Evolutionary conservation across 2,113 vertebrate genomes (phyloP).

Genomic region (Vireo altiloquus): DNA sequence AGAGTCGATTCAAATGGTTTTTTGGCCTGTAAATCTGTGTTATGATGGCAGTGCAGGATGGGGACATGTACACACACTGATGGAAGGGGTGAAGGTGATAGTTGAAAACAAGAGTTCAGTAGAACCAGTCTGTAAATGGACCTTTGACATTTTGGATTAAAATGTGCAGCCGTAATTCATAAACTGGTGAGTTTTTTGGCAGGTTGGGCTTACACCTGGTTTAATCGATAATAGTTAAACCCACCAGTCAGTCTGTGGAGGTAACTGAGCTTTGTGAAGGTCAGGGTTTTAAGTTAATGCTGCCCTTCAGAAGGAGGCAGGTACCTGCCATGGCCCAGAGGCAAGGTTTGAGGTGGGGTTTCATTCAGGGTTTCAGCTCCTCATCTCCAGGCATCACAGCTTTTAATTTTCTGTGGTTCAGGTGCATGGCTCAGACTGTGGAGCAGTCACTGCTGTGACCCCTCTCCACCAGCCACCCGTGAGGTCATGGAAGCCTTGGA

Average conservation of each 20-base stretch:
- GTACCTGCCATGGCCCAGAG: not conserved
- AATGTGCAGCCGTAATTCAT: not conserved
- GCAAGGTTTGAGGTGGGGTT: not conserved
- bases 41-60: not conserved
- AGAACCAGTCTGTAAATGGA: not conserved
- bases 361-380: not conserved
- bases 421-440: not conserved
- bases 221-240: not conserved
- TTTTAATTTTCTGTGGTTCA: not conserved
- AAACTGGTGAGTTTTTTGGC: not conserved
- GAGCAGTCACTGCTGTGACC: not conserved
- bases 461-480: not conserved
- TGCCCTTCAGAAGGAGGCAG: not conserved
- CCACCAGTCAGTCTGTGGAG: not conserved
- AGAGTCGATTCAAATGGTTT: not conserved
- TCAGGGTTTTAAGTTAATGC: not conserved
- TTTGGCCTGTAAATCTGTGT: not conserved
- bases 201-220: not conserved
- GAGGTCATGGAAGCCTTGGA: not conserved
- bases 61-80: not conserved
- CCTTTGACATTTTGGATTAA: not conserved
- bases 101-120: not conserved
- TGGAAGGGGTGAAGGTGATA: not conserved
- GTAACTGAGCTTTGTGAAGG: not conserved
- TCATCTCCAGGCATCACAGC: not conserved